Percentiles rank a stretch among this genome's conserved stretches.
These are phyloP conservation scores for Muscina levida DNA, from an alignment of 2,888 invertebrate genomes.

Conservation along the genomic window DNA sequence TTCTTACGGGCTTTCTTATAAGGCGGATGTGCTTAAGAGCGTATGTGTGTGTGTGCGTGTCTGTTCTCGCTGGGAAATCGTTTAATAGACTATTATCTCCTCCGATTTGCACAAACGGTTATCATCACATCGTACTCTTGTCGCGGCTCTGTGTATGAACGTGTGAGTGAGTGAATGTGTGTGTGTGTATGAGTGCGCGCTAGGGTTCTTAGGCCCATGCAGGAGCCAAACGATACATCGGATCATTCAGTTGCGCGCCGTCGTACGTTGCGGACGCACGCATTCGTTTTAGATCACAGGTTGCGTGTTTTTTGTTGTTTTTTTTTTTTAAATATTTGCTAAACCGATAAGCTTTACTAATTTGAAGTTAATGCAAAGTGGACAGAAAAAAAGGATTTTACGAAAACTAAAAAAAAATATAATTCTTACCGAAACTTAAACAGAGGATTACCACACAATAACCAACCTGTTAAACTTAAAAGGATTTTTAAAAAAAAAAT, in stretches of 20 bases:
- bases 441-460: neutral
- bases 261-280: conserved; percentile 79
- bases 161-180: conserved; percentile 39
- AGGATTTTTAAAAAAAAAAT: conserved; percentile 16
- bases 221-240: conserved; percentile 50
- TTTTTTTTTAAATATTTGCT: neutral
- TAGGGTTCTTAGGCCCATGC: conserved; percentile 26
- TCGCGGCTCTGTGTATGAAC: conserved; percentile 42
- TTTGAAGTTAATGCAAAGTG: neutral
- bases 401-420: conserved; percentile 10
- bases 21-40: too few relatives aligned
- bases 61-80: conserved; percentile 32
- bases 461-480: neutral
- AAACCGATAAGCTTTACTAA: neutral
- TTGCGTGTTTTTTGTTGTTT: conserved; percentile 44
- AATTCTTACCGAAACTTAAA: neutral
- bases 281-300: conserved; percentile 71
- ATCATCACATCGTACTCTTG: conserved; percentile 16
- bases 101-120: conserved; percentile 55
- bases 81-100: conserved; percentile 48
- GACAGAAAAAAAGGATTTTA: conserved; percentile 26
- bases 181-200: conserved; percentile 10
- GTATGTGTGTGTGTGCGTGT: conserved; percentile 22
- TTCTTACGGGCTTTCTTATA: too few relatives aligned
- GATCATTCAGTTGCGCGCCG: conserved; percentile 80